Evolutionary conservation across 1,140 invertebrate genomes (phyloP).

Genomic region (Zaprionus capensis): DNA sequence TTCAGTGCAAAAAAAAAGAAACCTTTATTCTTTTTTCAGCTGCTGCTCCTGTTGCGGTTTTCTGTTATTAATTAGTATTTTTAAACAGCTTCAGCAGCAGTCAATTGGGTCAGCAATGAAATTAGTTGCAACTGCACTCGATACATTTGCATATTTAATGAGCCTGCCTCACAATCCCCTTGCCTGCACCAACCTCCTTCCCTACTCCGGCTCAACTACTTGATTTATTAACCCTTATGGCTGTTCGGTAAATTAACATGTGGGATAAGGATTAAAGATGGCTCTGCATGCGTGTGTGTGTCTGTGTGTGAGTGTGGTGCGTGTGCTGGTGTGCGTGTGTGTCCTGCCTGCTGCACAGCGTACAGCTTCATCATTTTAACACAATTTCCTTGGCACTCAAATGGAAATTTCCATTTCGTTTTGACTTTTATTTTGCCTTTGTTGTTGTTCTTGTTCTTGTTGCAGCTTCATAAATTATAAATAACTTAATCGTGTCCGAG

Average conservation of each 20-base stretch:
- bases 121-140: constrained; percentile 40
- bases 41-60: constrained; percentile 15
- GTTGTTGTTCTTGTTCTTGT: constrained; percentile 18
- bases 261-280: constrained; percentile 18
- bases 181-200: background rate
- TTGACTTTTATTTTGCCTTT: constrained; percentile 29
- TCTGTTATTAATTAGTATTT: constrained; percentile 55
- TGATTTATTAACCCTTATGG: constrained; percentile 54
- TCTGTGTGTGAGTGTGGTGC: background rate
- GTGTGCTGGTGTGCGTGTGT: constrained; percentile 9
- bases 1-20: background rate
- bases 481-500: constrained; percentile 74
- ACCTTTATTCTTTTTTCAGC: background rate
- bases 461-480: constrained; percentile 71
- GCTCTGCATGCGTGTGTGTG: background rate
- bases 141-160: constrained; percentile 56
- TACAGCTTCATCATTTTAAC: constrained; percentile 64
- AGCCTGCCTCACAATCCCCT: background rate
- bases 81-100: constrained; percentile 31
- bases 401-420: constrained; percentile 59
- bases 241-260: constrained; percentile 22
- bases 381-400: constrained; percentile 60
- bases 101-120: constrained; percentile 53
- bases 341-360: constrained; percentile 20
- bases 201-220: constrained; percentile 15